phyloP scores from a whole-genome alignment of 2,888 invertebrate genomes.

The Syritta pipiens region DNA sequence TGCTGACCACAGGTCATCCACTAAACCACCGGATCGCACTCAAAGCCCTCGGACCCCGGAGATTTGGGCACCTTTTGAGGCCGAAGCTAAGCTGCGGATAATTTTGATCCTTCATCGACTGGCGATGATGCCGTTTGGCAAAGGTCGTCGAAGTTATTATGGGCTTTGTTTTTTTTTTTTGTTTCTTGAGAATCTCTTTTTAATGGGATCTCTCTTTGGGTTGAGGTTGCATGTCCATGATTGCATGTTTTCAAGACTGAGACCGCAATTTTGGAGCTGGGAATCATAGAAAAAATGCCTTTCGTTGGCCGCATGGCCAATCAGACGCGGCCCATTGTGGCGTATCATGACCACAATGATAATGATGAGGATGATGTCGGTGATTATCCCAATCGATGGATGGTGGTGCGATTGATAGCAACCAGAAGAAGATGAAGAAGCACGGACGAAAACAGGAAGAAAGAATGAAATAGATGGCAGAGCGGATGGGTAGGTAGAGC shows the following conservation, averaged over 20 bases:
- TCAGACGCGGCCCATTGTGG: slow-evolving; percentile 43
- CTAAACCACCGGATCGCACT: slow-evolving; percentile 43
- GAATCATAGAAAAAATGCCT: slow-evolving; percentile 64
- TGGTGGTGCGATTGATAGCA: slow-evolving; percentile 28
- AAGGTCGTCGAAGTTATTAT: slow-evolving; percentile 59
- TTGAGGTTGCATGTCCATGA: slow-evolving; percentile 48
- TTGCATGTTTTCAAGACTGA: slow-evolving; percentile 44
- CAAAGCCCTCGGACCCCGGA: neutral
- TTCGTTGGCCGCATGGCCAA: too few species aligned
- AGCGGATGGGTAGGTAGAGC: neutral
- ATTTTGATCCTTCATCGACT: slow-evolving; percentile 50
- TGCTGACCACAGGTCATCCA: slow-evolving; percentile 36
- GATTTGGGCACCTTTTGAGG: slow-evolving; percentile 29
- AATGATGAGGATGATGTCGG: slow-evolving; percentile 62
- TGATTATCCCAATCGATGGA: slow-evolving; percentile 59
- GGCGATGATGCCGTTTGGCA: slow-evolving; percentile 29
- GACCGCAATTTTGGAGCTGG: slow-evolving; percentile 44
- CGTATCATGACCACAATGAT: slow-evolving; percentile 48
- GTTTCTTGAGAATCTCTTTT: slow-evolving; percentile 40
- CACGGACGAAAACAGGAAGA: slow-evolving; percentile 11
- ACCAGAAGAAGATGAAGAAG: neutral
- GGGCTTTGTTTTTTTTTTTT: too few species aligned
- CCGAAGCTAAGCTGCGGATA: slow-evolving; percentile 27
- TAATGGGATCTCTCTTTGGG: slow-evolving; percentile 42
- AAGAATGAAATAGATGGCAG: neutral